Evolutionary conservation across 2,113 vertebrate genomes (phyloP).

Genomic region (Zapus hudsonius): DNA sequence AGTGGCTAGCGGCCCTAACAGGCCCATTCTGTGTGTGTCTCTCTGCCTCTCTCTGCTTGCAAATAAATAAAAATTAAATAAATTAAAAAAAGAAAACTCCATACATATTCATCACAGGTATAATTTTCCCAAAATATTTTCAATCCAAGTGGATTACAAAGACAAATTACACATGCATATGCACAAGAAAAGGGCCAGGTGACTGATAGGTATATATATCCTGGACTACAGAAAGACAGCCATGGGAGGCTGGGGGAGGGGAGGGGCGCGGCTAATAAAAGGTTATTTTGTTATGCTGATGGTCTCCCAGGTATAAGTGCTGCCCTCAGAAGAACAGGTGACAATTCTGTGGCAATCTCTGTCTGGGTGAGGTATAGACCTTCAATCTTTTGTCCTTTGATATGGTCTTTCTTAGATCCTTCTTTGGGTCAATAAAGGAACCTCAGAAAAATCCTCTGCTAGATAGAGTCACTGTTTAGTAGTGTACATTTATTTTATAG

Average conservation of each 20-base stretch:
- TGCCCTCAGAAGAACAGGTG: neutral
- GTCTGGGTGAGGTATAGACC: neutral
- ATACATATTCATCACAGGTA: neutral
- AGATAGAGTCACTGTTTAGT: neutral
- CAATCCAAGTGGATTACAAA: neutral
- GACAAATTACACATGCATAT: neutral
- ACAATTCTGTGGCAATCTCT: neutral
- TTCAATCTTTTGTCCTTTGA: neutral
- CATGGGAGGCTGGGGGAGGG: neutral
- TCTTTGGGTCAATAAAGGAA: neutral
- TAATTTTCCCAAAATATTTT: neutral
- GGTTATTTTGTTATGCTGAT: neutral
- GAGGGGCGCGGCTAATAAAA: neutral
- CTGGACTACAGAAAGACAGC: neutral
- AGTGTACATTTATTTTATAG: neutral
- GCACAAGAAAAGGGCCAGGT: neutral
- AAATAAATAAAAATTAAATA: no score
- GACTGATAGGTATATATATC: neutral
- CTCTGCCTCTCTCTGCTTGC: no score
- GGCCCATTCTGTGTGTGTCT: no score
- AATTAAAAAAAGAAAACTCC: neutral
- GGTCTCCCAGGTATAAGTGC: neutral
- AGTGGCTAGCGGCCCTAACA: no score
- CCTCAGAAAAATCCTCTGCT: neutral
- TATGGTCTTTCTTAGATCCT: neutral